Percentiles rank a stretch among this genome's conserved stretches.
phyloP scores from a whole-genome alignment of 2,888 invertebrate species.

The Cancer borealis region DNA sequence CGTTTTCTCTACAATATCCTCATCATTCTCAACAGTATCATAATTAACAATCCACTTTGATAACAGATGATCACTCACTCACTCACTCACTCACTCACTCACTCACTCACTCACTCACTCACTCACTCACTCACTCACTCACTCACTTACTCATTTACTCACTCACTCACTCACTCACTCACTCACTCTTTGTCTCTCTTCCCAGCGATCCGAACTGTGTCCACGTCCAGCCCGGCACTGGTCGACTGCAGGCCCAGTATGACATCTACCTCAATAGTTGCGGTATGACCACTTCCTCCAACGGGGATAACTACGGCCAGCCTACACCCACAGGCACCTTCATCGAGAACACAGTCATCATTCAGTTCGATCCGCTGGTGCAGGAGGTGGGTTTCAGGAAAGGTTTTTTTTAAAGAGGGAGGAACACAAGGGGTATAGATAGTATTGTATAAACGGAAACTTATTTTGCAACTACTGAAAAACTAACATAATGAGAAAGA shows the following conservation, averaged over 20 bases:
- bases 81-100: not conserved
- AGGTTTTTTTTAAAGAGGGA: not conserved
- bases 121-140: not conserved
- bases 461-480: no score
- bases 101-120: not conserved
- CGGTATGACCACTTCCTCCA: conserved; percentile 94
- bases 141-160: not conserved
- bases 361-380: conserved; percentile 95
- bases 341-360: conserved; percentile 95
- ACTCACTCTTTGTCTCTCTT: not conserved
- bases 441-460: not conserved
- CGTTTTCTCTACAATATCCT: no score
- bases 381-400: conserved; percentile 77
- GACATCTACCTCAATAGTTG: conserved; percentile 96
- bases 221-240: conserved; percentile 93
- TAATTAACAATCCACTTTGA: not conserved
- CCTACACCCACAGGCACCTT: conserved; percentile 95
- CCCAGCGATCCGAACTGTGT: conserved; percentile 89
- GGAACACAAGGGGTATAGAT: not conserved
- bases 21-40: no score
- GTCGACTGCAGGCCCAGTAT: conserved; percentile 93
- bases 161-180: not conserved
- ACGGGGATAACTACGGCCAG: conserved; percentile 85
- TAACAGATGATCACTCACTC: not conserved
- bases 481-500: not conserved